Base-by-base conservation (phyloP, 2,113 vertebrate species). In the Gavia stellata region DNA sequence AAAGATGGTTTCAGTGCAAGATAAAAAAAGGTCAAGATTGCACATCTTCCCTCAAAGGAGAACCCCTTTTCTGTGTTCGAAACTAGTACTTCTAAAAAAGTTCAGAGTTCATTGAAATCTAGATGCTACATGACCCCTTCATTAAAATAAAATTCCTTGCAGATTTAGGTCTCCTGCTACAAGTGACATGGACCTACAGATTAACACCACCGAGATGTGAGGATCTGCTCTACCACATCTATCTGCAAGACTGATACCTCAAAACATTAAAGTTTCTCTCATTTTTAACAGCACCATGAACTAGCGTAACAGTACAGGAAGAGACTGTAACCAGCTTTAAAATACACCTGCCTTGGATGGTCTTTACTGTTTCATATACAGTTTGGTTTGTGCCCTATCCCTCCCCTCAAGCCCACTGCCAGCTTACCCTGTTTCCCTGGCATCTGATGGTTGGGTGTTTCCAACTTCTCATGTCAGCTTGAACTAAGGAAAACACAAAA, bases 401-500 rank as follows among this genome's bases (percentile, higher is more conserved):
- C 97, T 88, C 96, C 96, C 96, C 95, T 97, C 87, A 62, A 78
- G 81, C 97, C 97, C 93, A 81, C 96, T 95, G 96, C 94, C 95
- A 95, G 96, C 97, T 97, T 97, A 97, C 96, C 96, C 97, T 92
- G 94, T 74, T 77, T 95, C 96, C 96, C 97, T 97, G 94, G 94
- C 86, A 97, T 97, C 96, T 96, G 94, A 96, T 94, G 95, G 87
- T 88, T 97, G 94, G 55, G 86, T 95, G 94, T 97, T 97, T 97
- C 97, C 96, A 97, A 97, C 95, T 97, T 96, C 96, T 94, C 95
- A 67, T 96, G 94, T 91, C 97, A 96, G 95, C 97, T 96, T 97
- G 91, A 97, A 97, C 96, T 96, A 96, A 97, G 95, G 89, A 95
- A 97, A 97, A 97, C 95, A 97, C 95, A 97, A 93, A 97, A 94